Conservation (phyloP, 2,888 invertebrate genomes). For the Ischnura elegans region DNA sequence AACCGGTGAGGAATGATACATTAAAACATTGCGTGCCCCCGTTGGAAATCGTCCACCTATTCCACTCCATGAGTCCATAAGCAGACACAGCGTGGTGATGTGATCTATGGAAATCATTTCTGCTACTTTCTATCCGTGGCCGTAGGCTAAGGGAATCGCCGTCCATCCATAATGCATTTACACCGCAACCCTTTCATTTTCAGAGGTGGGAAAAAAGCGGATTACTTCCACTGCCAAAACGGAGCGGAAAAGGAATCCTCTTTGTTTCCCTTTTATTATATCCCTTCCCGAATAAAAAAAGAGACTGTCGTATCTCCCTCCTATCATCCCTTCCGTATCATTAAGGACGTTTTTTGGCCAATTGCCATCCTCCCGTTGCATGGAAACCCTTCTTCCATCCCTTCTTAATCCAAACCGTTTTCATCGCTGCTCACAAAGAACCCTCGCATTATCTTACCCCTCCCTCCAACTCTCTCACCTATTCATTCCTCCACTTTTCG, state of each 20-base stretch:
- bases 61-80: background rate
- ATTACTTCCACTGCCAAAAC: background rate
- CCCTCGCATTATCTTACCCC: background rate
- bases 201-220: background rate
- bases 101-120: background rate
- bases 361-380: background rate
- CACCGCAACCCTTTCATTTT: background rate
- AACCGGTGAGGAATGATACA: background rate
- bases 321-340: constrained; percentile 17
- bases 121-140: background rate
- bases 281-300: background rate
- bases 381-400: background rate
- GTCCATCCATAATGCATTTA: constrained; percentile 12
- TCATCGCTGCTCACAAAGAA: background rate
- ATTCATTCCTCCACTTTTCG: background rate
- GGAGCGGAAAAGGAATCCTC: background rate
- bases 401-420: background rate
- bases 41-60: background rate
- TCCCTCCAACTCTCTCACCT: background rate
- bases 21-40: background rate
- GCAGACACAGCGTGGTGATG: background rate
- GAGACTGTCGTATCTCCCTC: background rate
- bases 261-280: constrained; percentile 31
- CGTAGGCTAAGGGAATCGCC: background rate
- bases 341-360: constrained; percentile 34